These are phyloP conservation scores for Cotesia typhae DNA, from an alignment of 1,140 invertebrate genomes.

Conservation along the genomic window DNA sequence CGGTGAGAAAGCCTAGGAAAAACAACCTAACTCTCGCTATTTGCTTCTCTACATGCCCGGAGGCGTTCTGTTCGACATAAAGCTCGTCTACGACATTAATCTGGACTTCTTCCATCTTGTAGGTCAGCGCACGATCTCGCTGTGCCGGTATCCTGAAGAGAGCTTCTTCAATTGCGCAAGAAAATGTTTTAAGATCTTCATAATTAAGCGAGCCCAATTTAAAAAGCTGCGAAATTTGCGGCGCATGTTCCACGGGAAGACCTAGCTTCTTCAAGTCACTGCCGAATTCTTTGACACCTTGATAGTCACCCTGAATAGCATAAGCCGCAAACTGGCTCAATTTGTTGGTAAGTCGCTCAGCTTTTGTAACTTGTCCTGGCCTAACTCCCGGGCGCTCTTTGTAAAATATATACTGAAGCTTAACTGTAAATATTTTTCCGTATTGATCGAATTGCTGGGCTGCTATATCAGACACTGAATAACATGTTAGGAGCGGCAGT, in stretches of 20 bases:
- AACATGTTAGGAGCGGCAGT: conserved; percentile 90
- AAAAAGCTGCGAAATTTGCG: conserved; percentile 94
- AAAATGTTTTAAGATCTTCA: conserved; percentile 92
- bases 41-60: conserved; percentile 87
- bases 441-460: conserved; percentile 98
- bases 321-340: conserved; percentile 93
- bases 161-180: conserved; percentile 87
- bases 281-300: conserved; percentile 91
- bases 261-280: conserved; percentile 92
- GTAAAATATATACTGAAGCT: conserved; percentile 98
- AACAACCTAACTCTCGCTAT: conserved; percentile 95
- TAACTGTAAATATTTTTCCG: conserved; percentile 98
- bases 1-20: conserved; percentile 92
- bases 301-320: conserved; percentile 92
- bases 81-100: conserved; percentile 96
- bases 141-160: conserved; percentile 85
- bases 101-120: conserved; percentile 98
- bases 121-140: conserved; percentile 88
- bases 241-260: conserved; percentile 96
- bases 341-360: conserved; percentile 88
- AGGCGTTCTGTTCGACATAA: conserved; percentile 89
- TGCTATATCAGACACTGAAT: conserved; percentile 90
- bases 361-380: conserved; percentile 94
- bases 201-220: conserved; percentile 92
- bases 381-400: conserved; percentile 96